Conservation (phyloP, 1,140 invertebrate genomes). For the Teleopsis dalmanni region DNA sequence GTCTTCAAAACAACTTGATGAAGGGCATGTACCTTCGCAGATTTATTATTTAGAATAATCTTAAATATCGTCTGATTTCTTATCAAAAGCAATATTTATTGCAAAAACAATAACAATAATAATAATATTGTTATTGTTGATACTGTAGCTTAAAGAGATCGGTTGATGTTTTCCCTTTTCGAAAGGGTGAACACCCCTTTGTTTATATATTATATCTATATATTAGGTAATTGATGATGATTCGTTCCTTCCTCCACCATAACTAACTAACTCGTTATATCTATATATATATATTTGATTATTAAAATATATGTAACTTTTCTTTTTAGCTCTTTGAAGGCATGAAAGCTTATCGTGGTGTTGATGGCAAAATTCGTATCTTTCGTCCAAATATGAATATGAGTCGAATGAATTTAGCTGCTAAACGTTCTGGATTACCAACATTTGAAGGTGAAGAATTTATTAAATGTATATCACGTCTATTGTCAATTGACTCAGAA, state of each 20-base stretch:
- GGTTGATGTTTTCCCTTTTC: too few species aligned
- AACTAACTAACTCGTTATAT: neutral
- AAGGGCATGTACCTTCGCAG: too few species aligned
- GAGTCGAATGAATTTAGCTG: conserved; percentile 82
- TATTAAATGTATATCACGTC: conserved; percentile 75
- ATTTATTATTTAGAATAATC: too few species aligned
- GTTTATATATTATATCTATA: too few species aligned
- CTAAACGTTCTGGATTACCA: conserved; percentile 77
- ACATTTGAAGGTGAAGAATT: conserved; percentile 84
- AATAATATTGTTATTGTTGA: too few species aligned
- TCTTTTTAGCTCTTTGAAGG: conserved; percentile 90
- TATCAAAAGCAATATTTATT: too few species aligned
- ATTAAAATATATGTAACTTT: neutral
- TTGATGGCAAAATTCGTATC: conserved; percentile 84
- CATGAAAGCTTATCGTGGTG: conserved; percentile 94
- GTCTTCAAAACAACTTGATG: too few species aligned
- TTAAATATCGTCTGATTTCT: too few species aligned
- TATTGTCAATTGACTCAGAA: conserved; percentile 89
- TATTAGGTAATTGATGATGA: too few species aligned
- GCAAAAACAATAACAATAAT: too few species aligned
- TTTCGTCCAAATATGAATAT: conserved; percentile 96
- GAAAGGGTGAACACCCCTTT: too few species aligned
- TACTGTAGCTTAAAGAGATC: too few species aligned
- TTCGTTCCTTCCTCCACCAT: neutral
- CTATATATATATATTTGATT: neutral